These are phyloP conservation scores for Vespertilio murinus DNA, from an alignment of 2,797 vertebrate species.

Conservation along the genomic window DNA sequence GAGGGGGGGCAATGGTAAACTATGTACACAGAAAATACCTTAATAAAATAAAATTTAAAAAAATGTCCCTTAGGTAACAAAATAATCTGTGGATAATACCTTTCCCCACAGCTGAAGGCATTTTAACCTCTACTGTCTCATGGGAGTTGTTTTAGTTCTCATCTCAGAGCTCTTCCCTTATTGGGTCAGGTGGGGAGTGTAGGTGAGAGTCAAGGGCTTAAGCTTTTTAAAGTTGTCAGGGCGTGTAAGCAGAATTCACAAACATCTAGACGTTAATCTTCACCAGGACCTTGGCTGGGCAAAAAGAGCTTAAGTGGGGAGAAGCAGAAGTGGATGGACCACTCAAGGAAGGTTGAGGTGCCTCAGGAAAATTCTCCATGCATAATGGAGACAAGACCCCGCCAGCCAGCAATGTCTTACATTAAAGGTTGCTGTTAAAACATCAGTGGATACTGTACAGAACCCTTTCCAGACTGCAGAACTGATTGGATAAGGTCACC, in stretches of 20 bases:
- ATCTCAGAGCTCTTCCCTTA: neutral
- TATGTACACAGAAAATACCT: too few relatives aligned
- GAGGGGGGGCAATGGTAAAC: too few relatives aligned
- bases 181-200: neutral
- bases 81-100: neutral
- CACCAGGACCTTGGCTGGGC: neutral
- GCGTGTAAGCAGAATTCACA: neutral
- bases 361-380: neutral
- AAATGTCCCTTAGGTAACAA: neutral
- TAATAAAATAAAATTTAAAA: too few relatives aligned
- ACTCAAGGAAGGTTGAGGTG: neutral
- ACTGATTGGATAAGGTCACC: neutral
- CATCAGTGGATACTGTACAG: neutral
- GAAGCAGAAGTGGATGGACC: neutral
- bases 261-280: neutral
- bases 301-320: neutral
- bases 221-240: neutral
- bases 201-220: neutral
- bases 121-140: neutral
- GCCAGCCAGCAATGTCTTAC: neutral
- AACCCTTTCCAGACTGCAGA: neutral
- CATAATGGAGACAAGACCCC: neutral
- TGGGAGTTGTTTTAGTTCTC: neutral
- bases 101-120: neutral
- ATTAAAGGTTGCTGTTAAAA: neutral